These are phyloP conservation scores for Stenichneumon culpator DNA, from an alignment of 2,888 invertebrate species.

Conservation along the genomic window DNA sequence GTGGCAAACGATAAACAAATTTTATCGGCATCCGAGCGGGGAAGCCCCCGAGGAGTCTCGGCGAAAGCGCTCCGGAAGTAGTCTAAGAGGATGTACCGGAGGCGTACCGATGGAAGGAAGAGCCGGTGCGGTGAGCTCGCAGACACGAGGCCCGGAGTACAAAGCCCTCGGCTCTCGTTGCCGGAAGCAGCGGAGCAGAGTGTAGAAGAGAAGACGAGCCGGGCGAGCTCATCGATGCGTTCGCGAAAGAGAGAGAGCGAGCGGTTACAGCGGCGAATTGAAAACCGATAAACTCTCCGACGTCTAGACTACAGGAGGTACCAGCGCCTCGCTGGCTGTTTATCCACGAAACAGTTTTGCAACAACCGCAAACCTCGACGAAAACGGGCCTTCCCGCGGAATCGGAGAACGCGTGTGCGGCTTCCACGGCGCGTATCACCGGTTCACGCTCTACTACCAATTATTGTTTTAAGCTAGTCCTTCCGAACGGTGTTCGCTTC, in stretches of 20 bases:
- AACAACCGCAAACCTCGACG: conserved; percentile 12
- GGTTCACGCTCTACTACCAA: background rate
- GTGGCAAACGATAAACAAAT: background rate
- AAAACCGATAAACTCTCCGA: conserved; percentile 75
- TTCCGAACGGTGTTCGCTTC: no score
- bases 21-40: background rate
- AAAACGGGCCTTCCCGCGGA: background rate
- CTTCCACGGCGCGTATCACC: background rate
- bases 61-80: conserved; percentile 22
- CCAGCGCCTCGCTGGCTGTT: conserved; percentile 66
- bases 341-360: conserved; percentile 73
- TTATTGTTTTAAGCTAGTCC: background rate
- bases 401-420: background rate
- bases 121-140: conserved; percentile 19
- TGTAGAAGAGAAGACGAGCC: conserved; percentile 16
- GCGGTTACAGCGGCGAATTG: conserved; percentile 67
- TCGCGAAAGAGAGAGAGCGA: conserved; percentile 17
- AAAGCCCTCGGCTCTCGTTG: conserved; percentile 19
- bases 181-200: conserved; percentile 17
- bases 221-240: conserved; percentile 39
- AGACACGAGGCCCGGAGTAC: conserved; percentile 19
- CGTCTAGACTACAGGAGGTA: conserved; percentile 70
- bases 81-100: conserved; percentile 39
- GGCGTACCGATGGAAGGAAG: conserved; percentile 21
- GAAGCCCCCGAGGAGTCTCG: background rate